Evolutionary conservation across 2,797 vertebrate genomes (phyloP).

Genomic region (Zenarchopterus dispar): DNA sequence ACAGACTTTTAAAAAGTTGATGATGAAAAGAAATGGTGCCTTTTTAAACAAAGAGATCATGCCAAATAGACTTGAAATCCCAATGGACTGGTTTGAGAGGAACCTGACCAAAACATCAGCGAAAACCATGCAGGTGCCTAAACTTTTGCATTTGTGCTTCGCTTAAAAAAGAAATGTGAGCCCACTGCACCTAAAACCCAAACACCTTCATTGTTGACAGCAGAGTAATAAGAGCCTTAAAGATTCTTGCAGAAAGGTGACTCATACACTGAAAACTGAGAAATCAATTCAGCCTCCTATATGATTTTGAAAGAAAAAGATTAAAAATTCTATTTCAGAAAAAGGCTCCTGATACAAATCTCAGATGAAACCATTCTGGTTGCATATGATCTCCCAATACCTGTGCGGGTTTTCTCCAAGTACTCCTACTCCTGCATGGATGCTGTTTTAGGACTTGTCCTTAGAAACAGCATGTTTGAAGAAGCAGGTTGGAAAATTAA

Average conservation of each 20-base stretch:
- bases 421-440: not conserved
- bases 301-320: not conserved
- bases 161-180: conserved; percentile 7
- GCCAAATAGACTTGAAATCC: no score
- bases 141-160: conserved; percentile 2
- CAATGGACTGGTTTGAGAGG: not conserved
- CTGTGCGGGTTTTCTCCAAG: no score
- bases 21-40: not conserved
- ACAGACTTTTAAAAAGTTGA: not conserved
- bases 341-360: no score
- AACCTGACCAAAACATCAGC: not conserved
- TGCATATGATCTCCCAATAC: no score
- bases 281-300: not conserved
- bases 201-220: conserved; percentile 3
- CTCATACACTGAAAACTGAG: conserved; percentile 4
- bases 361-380: no score
- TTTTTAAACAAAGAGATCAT: no score
- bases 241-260: conserved; percentile 7
- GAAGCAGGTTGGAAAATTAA: not conserved
- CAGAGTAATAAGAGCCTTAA: not conserved
- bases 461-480: not conserved
- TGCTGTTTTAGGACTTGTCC: not conserved
- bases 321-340: no score
- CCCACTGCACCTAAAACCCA: conserved; percentile 3
- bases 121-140: no score